Base-by-base conservation (phyloP, 1,140 invertebrate genomes). In the Cheumatopsyche charites region DNA sequence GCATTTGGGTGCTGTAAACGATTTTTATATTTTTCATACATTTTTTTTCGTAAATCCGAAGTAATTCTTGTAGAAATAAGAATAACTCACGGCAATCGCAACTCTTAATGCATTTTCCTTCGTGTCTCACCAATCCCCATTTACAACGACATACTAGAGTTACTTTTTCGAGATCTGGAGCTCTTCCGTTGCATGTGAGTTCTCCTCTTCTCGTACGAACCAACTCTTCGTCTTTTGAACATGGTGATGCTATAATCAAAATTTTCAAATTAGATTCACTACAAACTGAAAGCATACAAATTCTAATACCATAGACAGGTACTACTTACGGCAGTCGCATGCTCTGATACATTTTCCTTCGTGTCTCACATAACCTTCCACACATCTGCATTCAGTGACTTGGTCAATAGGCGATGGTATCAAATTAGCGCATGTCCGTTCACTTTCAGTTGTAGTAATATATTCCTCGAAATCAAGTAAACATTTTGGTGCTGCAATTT, bases 291-390 rank as follows among this genome's bases (percentile, higher is more conserved):
- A n/a, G n/a, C n/a, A n/a, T n/a, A n/a, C n/a, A n/a, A n/a, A n/a
- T n/a, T n/a, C n/a, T n/a, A n/a, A n/a, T n/a, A n/a, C n/a, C n/a
- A 42, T 45, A 23, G 1, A 15, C 11, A 17, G 9, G 7, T 2
- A 25, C 15, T 45, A 68, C 66, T 36, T 36, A 68, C 66, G 66
- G 15, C 66, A 68, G n/a, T 68, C 25, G 26, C 47, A 52, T 68
- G 0, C 5, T 55, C n/a, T 49, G 21, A 68, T 68, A 21, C 66
- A 68, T 41, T 68, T 55, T 15, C 66, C 66, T 47, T 41, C 45
- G 25, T 68, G 21, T 55, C 66, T 68, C 9, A 68, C 66, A 41
- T 67, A 67, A 25, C 65, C 65, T n/a, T 3, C 19, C 2, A 26
- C 26, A 21, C 65, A 67, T 26, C 65, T 23, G 17, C 65, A 67